phyloP scores from a whole-genome alignment of 2,113 vertebrate genomes.

The Leptobrachium leishanense region DNA sequence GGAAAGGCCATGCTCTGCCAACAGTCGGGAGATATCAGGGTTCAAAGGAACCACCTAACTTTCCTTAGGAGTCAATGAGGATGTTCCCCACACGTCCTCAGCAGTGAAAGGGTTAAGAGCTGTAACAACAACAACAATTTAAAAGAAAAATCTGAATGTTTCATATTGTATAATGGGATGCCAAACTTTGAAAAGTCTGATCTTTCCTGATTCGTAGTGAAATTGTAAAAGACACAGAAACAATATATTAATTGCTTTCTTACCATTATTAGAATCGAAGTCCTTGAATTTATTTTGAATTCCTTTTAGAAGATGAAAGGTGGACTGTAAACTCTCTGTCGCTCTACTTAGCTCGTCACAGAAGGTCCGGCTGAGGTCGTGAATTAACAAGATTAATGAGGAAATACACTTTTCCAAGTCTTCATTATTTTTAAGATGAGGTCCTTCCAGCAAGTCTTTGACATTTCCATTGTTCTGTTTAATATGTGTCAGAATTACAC shows the following conservation, averaged over 20 bases:
- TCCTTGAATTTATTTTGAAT: conserved; percentile 55
- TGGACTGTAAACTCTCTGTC: conserved; percentile 50
- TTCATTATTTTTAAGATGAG: conserved; percentile 42
- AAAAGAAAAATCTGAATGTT: no score
- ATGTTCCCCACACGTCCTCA: no score
- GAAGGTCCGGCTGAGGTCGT: conserved; percentile 57
- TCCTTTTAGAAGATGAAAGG: conserved; percentile 52
- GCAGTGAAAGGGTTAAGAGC: no score
- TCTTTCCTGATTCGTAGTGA: not conserved
- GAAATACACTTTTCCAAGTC: conserved; percentile 19
- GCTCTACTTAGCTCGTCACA: conserved; percentile 54
- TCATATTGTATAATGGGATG: no score
- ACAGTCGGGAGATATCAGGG: no score
- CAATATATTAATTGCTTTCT: conserved; percentile 45
- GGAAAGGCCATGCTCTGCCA: no score
- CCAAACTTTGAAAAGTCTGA: not conserved
- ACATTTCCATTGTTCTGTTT: conserved; percentile 55
- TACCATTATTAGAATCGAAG: conserved; percentile 58
- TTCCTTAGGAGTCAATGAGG: no score
- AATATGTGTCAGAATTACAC: conserved; percentile 59
- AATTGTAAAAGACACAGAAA: not conserved
- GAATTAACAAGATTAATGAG: conserved; percentile 53
- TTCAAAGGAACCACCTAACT: no score
- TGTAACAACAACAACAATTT: no score
- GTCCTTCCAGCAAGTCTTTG: conserved; percentile 48